Base-by-base conservation (phyloP, 2,797 vertebrate species). In the Streptopelia turtur region DNA sequence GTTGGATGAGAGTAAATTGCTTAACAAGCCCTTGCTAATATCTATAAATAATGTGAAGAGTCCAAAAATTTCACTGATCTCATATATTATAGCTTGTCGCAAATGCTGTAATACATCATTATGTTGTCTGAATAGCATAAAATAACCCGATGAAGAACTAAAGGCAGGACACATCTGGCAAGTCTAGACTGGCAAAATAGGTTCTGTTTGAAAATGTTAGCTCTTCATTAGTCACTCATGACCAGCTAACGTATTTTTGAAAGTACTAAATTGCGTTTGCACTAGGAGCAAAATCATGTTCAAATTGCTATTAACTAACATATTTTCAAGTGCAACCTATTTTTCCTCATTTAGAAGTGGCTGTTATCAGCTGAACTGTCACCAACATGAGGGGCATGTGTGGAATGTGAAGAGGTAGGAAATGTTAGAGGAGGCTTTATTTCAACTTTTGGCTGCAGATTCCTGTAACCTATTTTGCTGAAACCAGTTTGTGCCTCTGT, bases 151-250 rank as follows among this genome's bases (percentile, higher is more conserved):
- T 23, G 27, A 53, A 77, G 60, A 85, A 43, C 59, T 70, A 24
- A n/a, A 31, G 82, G 74, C 90, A 86, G 95, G 89, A 60, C 87
- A 70, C 91, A 94, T 82, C 93, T 93, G 91, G 84, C 79, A 49
- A 11, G 91, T 87, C 94, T 93, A 86, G 91, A 87, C 87, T 70
- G 37, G 71, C 50, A 71, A 94, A 94, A 71, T 64, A 64, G 94
- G 84, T 94, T 89, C 80, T 4, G 1, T 60, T 81, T 71, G 83
- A 59, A 87, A 81, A 70, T 21, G 43, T 64, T 56, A 74, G 84
- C 89, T 37, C 79, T 91, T 89, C 93, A n/a, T n/a, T n/a, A 92
- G 93, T 64, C 71, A 9, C 64, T 53, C 71, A 28, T 21, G 79
- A 83, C 82, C 83, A 88, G 93, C 53, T 85, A 91, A 71, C 45